phyloP scores from a whole-genome alignment of 2,797 vertebrate species.

The Ispidina lecontei region DNA sequence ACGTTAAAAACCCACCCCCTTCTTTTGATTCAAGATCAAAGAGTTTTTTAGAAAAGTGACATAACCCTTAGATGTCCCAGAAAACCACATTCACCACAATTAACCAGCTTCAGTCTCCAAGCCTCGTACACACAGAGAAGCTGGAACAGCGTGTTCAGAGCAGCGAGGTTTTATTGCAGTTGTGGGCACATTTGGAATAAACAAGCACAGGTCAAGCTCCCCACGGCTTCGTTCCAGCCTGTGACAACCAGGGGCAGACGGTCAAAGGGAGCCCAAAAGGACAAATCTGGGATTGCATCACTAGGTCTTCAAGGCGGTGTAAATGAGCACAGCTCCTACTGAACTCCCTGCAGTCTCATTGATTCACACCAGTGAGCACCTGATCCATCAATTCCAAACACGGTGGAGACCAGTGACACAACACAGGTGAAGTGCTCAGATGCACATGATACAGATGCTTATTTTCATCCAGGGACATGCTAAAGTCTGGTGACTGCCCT shows the following conservation, averaged over 20 bases:
- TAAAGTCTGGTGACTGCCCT: neutral
- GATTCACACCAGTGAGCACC: neutral
- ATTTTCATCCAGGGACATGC: neutral
- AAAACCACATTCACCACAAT: conserved; percentile 74
- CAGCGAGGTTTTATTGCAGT: neutral
- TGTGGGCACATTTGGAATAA: conserved; percentile 19
- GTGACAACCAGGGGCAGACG: neutral
- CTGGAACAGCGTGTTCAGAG: neutral
- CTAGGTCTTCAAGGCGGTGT: neutral
- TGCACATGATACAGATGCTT: neutral
- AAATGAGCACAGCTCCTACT: neutral
- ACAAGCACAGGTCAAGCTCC: conserved; percentile 49
- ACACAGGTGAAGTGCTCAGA: neutral
- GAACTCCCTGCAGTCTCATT: accelerated
- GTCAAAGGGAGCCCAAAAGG: neutral
- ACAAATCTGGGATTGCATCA: neutral
- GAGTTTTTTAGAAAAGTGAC: conserved; percentile 71
- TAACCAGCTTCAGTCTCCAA: conserved; percentile 58
- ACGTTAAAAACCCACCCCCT: conserved; percentile 56
- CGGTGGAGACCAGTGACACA: neutral
- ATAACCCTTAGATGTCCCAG: conserved; percentile 73
- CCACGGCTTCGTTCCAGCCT: neutral
- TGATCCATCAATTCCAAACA: neutral
- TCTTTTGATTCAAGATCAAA: conserved; percentile 77
- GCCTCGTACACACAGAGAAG: conserved; percentile 4